Evolutionary conservation across 2,888 invertebrate genomes (phyloP).

Genomic region (Achlya flavicornis): DNA sequence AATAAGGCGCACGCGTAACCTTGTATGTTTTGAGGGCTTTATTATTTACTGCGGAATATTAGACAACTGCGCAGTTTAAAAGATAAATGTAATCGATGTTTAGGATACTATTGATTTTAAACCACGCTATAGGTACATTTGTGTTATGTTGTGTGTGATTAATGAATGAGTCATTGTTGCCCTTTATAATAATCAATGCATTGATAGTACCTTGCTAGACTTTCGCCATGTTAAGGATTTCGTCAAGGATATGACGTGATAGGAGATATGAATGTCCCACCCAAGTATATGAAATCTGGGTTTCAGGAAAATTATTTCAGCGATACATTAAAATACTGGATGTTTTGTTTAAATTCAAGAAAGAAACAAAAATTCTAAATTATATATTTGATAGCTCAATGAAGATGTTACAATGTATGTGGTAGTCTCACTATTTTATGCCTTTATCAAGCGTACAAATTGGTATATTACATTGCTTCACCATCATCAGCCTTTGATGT

Average conservation of each 20-base stretch:
- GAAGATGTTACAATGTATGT: too few species aligned
- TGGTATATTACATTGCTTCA: slow-evolving; percentile 4
- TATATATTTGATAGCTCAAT: too few species aligned
- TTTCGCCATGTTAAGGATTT: not conserved
- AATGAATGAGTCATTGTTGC: slow-evolving; percentile 22
- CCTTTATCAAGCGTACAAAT: too few species aligned
- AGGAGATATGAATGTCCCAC: not conserved
- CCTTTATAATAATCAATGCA: slow-evolving; percentile 17
- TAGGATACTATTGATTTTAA: slow-evolving; percentile 43
- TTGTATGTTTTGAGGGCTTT: slow-evolving; percentile 39
- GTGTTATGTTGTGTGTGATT: slow-evolving; percentile 19
- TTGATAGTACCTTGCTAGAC: not conserved
- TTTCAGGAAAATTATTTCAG: not conserved
- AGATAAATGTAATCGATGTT: slow-evolving; percentile 44
- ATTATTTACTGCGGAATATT: slow-evolving; percentile 42
- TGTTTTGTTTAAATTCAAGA: too few species aligned
- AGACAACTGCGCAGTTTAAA: slow-evolving; percentile 58
- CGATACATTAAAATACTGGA: too few species aligned
- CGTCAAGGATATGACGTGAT: not conserved
- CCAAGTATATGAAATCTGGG: not conserved
- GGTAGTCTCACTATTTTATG: too few species aligned
- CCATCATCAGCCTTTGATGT: too few species aligned
- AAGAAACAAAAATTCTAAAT: too few species aligned
- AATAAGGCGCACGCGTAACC: slow-evolving; percentile 49
- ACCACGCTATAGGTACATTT: slow-evolving; percentile 22